Evolutionary conservation across 2,113 vertebrate genomes (phyloP).

Genomic region (Microcebus lehilahytsara): DNA sequence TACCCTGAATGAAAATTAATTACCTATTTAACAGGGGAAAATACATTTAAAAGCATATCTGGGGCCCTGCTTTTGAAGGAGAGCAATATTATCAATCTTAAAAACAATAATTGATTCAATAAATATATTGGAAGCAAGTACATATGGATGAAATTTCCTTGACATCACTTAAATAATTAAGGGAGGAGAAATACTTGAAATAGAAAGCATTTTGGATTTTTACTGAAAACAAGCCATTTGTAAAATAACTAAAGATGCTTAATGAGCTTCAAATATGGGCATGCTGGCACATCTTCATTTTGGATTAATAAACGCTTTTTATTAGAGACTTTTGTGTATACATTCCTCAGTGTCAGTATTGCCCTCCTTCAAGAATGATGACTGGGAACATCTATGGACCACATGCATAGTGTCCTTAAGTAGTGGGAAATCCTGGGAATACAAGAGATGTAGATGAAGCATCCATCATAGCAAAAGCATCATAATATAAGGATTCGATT

Average conservation of each 20-base stretch:
- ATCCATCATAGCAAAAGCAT: neutral
- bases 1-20: conserved; percentile 1
- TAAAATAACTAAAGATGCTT: conserved; percentile 49
- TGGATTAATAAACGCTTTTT: conserved; percentile 44
- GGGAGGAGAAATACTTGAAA: neutral
- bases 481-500: neutral
- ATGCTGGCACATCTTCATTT: conserved; percentile 7
- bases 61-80: neutral
- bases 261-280: conserved; percentile 38
- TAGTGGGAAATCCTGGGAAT: neutral
- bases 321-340: neutral
- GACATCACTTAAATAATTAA: conserved; percentile 44
- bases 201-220: conserved; percentile 59
- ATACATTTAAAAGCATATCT: neutral
- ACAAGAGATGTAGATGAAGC: neutral
- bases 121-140: conserved; percentile 23
- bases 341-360: neutral
- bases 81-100: neutral
- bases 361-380: neutral
- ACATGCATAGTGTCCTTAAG: neutral
- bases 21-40: neutral
- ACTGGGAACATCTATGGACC: neutral
- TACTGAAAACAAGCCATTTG: conserved; percentile 39
- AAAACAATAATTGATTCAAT: conserved; percentile 9
- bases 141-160: conserved; percentile 38